These are phyloP conservation scores for Steatornis caripensis DNA, from an alignment of 2,113 vertebrate species.

Conservation along the genomic window DNA sequence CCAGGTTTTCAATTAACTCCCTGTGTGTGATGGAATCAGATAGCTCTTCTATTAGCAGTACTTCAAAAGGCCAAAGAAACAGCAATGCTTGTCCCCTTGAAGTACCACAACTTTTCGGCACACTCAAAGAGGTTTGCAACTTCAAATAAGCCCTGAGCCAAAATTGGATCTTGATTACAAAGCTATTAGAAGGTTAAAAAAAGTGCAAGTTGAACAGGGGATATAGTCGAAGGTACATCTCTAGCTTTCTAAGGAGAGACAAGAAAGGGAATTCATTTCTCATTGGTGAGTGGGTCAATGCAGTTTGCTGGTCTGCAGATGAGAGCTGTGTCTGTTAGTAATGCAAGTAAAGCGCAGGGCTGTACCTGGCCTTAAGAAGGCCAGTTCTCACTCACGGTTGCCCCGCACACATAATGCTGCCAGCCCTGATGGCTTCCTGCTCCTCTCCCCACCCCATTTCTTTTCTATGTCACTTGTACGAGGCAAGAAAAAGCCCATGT, in stretches of 20 bases:
- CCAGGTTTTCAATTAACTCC: slow-evolving; percentile 25
- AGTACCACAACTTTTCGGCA: background rate
- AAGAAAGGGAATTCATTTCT: background rate
- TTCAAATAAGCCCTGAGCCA: background rate
- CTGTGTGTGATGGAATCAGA: background rate
- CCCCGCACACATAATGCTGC: background rate
- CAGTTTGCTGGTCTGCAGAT: background rate
- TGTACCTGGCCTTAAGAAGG: background rate
- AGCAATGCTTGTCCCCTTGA: background rate
- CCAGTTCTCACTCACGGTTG: rapidly evolving
- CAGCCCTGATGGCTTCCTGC: background rate
- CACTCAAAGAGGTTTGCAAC: background rate
- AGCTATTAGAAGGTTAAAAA: background rate
- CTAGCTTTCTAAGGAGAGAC: background rate
- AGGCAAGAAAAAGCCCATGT: background rate
- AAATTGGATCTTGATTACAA: background rate
- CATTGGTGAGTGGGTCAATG: background rate
- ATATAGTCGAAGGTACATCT: background rate
- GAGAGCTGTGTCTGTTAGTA: background rate
- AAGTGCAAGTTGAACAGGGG: background rate
- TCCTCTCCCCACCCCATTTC: background rate
- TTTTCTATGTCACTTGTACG: background rate
- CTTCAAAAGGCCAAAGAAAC: slow-evolving; percentile 31
- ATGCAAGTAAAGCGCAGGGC: background rate
- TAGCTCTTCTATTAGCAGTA: background rate